These are phyloP conservation scores for Brachylomia viminalis DNA, from an alignment of 2,888 invertebrate genomes.

Conservation along the genomic window DNA sequence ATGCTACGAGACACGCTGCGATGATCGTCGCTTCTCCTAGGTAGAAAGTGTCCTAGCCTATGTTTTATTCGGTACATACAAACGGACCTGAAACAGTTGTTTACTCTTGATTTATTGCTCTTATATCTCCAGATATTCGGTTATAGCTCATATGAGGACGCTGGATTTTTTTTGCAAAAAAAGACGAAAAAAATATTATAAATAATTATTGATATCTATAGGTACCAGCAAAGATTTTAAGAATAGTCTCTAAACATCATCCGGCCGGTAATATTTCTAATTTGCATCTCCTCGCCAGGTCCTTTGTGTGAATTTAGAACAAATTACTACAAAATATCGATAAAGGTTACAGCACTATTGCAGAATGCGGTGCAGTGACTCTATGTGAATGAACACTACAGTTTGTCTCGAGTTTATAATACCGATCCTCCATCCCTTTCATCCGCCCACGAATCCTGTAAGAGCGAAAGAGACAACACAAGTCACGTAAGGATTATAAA, in stretches of 20 bases:
- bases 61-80: background rate
- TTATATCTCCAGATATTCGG: background rate
- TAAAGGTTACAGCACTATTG: conserved; percentile 75
- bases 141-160: background rate
- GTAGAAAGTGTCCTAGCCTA: too few relatives aligned
- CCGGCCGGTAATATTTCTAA: fast-evolving
- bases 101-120: background rate
- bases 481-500: conserved; percentile 84
- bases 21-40: background rate
- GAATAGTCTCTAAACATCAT: background rate
- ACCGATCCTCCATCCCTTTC: conserved; percentile 70
- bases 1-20: background rate
- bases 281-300: background rate
- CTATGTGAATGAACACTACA: conserved; percentile 87
- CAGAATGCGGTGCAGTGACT: conserved; percentile 88
- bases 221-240: background rate
- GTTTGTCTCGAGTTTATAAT: conserved; percentile 72
- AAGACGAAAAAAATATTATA: too few relatives aligned
- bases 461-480: conserved; percentile 68
- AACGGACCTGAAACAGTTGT: background rate
- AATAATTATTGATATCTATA: too few relatives aligned
- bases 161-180: background rate
- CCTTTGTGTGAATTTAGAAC: background rate
- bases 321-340: conserved; percentile 62
- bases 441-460: conserved; percentile 15